Percentiles rank a stretch among this genome's conserved stretches.
phyloP scores from a whole-genome alignment of 2,888 invertebrate genomes.

The Latheticus oryzae region DNA sequence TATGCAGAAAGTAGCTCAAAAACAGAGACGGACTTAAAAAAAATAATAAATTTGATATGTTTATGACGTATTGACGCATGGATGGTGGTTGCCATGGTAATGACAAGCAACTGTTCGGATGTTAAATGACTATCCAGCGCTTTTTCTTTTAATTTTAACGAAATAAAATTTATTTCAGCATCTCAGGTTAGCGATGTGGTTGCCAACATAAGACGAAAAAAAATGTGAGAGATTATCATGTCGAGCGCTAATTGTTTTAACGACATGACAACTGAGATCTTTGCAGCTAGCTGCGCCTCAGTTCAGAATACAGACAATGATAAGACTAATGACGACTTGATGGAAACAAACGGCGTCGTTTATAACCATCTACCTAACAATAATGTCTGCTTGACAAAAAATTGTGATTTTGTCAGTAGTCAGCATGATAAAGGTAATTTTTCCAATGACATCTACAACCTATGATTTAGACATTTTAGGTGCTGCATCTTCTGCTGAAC shows the following conservation, averaged over 20 bases:
- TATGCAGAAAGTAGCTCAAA: background rate
- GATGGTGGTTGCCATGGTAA: conserved; percentile 7
- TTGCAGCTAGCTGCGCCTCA: conserved; percentile 25
- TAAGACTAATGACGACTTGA: conserved; percentile 1
- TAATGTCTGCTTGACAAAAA: conserved; percentile 53
- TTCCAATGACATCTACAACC: too few relatives aligned
- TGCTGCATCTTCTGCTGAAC: background rate
- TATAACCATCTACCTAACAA: conserved; percentile 60
- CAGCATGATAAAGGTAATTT: too few relatives aligned
- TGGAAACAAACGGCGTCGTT: conserved; percentile 41
- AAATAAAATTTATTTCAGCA: too few relatives aligned
- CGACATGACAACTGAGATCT: conserved; percentile 35
- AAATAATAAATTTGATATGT: background rate
- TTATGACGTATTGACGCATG: conserved; percentile 6
- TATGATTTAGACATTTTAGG: too few relatives aligned
- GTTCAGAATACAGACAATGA: conserved; percentile 8
- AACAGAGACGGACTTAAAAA: conserved; percentile 8
- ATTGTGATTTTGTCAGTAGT: too few relatives aligned
- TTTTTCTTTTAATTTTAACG: too few relatives aligned
- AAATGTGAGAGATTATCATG: conserved; percentile 42
- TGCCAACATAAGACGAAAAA: conserved; percentile 34
- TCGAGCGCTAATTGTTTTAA: conserved; percentile 41
- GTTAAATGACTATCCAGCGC: too few relatives aligned
- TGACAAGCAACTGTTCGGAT: background rate
- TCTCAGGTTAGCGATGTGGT: conserved; percentile 23